Evolutionary conservation across 1,140 invertebrate genomes (phyloP).

Genomic region (Heliconius hermathena): DNA sequence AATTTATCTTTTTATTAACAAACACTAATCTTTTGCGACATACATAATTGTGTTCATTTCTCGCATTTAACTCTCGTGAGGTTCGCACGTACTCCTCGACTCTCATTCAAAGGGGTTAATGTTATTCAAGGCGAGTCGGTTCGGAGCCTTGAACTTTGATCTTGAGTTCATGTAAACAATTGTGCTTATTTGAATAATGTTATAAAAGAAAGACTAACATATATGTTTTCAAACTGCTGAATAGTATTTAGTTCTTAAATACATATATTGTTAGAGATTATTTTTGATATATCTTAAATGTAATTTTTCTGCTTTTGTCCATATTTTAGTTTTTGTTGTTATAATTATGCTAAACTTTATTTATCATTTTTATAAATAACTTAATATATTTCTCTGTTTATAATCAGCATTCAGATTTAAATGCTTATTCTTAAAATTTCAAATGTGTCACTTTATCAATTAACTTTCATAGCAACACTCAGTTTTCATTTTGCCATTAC

Average conservation of each 20-base stretch:
- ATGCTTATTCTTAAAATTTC: no score
- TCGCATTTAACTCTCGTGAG: slow-evolving; percentile 24
- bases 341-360: no score
- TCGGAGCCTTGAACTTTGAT: slow-evolving; percentile 54
- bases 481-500: no score
- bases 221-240: neutral
- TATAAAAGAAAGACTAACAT: neutral
- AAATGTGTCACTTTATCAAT: no score
- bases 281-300: neutral
- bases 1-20: neutral
- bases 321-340: no score
- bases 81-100: slow-evolving; percentile 24
- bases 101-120: slow-evolving; percentile 42
- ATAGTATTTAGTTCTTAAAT: neutral
- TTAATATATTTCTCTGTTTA: no score
- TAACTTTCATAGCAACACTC: no score
- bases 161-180: slow-evolving; percentile 36
- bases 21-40: neutral
- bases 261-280: neutral
- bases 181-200: slow-evolving; percentile 12
- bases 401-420: no score
- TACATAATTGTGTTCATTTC: slow-evolving; percentile 19
- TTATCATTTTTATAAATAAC: no score
- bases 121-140: slow-evolving; percentile 49
- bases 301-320: no score